phyloP scores from a whole-genome alignment of 2,888 invertebrate genomes.

The Spisula solida region DNA sequence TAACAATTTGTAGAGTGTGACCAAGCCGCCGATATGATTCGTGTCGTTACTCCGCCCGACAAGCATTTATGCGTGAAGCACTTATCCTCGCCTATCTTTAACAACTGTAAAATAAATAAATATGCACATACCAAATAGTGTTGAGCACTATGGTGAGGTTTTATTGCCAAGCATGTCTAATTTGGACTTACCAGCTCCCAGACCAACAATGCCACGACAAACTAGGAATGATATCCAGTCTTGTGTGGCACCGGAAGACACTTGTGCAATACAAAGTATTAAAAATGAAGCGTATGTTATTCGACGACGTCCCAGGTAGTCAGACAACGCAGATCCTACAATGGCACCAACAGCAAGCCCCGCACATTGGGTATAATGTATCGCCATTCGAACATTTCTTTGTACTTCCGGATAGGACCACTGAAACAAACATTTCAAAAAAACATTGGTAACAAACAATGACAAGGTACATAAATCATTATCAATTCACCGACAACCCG shows the following conservation, averaged over 20 bases:
- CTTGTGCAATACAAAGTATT: constrained; percentile 76
- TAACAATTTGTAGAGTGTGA: too few species aligned
- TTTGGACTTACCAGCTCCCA: constrained; percentile 59
- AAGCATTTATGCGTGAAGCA: too few species aligned
- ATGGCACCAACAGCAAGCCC: constrained; percentile 60
- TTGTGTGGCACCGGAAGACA: constrained; percentile 68
- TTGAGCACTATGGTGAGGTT: too few species aligned
- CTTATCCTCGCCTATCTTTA: too few species aligned
- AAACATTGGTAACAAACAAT: too few species aligned
- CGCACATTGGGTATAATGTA: constrained; percentile 53
- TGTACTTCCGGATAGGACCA: constrained; percentile 61
- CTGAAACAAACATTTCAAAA: constrained; percentile 49
- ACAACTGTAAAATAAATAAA: too few species aligned
- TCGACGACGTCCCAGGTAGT: constrained; percentile 77
- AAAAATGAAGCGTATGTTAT: constrained; percentile 75
- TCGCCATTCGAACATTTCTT: constrained; percentile 27
- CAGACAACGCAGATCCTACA: constrained; percentile 65
- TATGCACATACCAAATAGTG: too few species aligned
- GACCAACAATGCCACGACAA: constrained; percentile 48
- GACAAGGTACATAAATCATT: too few species aligned
- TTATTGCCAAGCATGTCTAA: too few species aligned
- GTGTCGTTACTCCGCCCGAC: too few species aligned
- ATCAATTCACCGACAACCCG: too few species aligned
- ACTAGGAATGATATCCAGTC: constrained; percentile 75
- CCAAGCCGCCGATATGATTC: too few species aligned